phyloP scores from a whole-genome alignment of 2,888 invertebrate species.

The Mythimna loreyi region DNA sequence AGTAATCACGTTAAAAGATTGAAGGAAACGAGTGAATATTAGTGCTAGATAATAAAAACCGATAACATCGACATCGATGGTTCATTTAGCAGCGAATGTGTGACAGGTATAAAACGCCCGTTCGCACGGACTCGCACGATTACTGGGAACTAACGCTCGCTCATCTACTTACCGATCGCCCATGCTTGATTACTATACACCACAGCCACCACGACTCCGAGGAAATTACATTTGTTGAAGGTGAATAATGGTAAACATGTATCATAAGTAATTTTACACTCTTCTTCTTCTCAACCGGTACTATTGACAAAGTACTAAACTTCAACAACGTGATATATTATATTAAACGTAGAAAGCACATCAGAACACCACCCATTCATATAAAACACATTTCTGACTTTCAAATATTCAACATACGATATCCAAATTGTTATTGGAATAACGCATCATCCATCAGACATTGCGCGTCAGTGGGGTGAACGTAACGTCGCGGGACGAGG shows the following conservation, averaged over 20 bases:
- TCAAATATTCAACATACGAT: constrained; percentile 88
- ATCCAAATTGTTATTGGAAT: constrained; percentile 90
- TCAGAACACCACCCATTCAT: constrained; percentile 57
- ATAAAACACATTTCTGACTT: constrained; percentile 75
- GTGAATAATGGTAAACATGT: constrained; percentile 37
- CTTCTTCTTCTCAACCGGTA: constrained; percentile 19
- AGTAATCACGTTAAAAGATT: constrained; percentile 29
- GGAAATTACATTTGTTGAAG: constrained; percentile 56
- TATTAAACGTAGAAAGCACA: constrained; percentile 56
- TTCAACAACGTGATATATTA: constrained; percentile 51
- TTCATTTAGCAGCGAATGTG: constrained; percentile 65
- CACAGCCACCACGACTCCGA: constrained; percentile 36
- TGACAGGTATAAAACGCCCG: constrained; percentile 78
- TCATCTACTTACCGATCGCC: constrained; percentile 59
- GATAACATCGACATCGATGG: constrained; percentile 56
- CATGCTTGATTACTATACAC: constrained; percentile 57
- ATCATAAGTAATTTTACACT: constrained; percentile 31
- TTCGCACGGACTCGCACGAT: constrained; percentile 77
- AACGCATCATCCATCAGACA: constrained; percentile 90
- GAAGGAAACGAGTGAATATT: constrained; percentile 44
- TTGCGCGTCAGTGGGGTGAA: constrained; percentile 85
- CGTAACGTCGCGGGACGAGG: constrained; percentile 76
- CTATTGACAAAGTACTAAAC: constrained; percentile 42
- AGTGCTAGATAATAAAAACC: constrained; percentile 54
- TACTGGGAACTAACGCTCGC: constrained; percentile 70